Base-by-base conservation (phyloP, 2,888 invertebrate species). In the Pammene fasciana region DNA sequence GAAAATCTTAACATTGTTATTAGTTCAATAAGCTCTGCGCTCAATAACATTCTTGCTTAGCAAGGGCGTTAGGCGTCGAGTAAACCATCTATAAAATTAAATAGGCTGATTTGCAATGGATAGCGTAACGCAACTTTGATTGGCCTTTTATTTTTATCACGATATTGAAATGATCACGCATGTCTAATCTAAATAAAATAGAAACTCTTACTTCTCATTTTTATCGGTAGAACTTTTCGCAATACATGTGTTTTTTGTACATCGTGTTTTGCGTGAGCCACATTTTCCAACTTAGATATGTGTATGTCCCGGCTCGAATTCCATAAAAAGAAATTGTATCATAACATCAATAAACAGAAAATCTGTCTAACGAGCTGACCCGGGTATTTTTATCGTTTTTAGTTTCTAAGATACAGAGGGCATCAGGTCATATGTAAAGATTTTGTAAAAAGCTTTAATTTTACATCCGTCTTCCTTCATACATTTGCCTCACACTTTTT, bases 1-100 rank as follows among this genome's bases (percentile, higher is more conserved):
- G 68, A 70, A 70, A 65, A 70, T 60, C 60, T 65, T 70, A 59
- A 65, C 65, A 70, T 65, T 70, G 65, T 70, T 70, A 65, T 59
- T 65, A 54, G 48, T 65, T 65, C 54, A 54, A 65, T 52, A 57
- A 57, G 57, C 45, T 50, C 36, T 62, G 56, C 56, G 50, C 68
- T 68, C 56, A 64, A 64, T 68, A 64, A 50, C 41, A 62, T 66
- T 66, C 16, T 50, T 56, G 34, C 54, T 50, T 50, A n/a, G 8
- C 26, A 62, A 62, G 62, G 68, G 48, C 54, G 38, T 18, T 54
- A 46, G 26, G 38, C 34, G 34, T 41, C 52, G 18, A 50, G 50
- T 60, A 43, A 57, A 50, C 34, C 18, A 34, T n/a, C 14, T 60
- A 43, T 16, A 60, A 67, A 67, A 55, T 56, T 14, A 36, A 45